Conservation (phyloP, 2,797 vertebrate genomes). For the Enteromius paludinosus region DNA sequence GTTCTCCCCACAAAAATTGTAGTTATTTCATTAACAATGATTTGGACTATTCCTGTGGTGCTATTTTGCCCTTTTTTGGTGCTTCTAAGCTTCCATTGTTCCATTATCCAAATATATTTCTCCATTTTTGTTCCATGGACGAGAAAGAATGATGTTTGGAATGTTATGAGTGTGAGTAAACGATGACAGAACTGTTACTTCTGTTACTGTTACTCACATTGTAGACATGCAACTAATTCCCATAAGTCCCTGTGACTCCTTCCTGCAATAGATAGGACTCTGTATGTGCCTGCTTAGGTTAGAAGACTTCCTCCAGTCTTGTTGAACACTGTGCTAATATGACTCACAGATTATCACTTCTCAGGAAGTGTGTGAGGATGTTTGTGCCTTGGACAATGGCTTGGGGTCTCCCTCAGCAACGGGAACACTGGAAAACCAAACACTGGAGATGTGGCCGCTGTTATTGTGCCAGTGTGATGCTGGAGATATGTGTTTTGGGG, state of each 20-base stretch:
- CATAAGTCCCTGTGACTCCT: neutral
- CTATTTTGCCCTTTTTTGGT: neutral
- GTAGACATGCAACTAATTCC: neutral
- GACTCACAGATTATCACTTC: neutral
- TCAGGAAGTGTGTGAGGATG: constrained; percentile 45
- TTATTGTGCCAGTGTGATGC: neutral
- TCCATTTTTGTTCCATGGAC: neutral
- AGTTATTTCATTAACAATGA: neutral
- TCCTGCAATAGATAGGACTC: neutral
- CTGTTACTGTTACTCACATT: too few relatives aligned
- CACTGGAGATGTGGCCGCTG: constrained; percentile 6
- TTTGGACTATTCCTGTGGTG: neutral
- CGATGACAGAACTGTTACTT: neutral
- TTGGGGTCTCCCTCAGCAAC: constrained; percentile 37
- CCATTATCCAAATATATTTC: neutral
- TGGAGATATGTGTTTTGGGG: constrained; percentile 2
- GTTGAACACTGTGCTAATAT: neutral
- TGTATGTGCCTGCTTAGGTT: neutral
- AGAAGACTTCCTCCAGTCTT: neutral
- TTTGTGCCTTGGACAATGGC: constrained; percentile 49
- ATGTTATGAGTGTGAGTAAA: neutral
- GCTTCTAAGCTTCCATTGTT: neutral
- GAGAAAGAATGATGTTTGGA: neutral
- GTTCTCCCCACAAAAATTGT: too few relatives aligned
- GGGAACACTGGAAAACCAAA: constrained; percentile 48